Evolutionary conservation across 2,797 vertebrate genomes (phyloP), one percentile per base, ranked within the genome.

Genomic region (Sphaeramia orbicularis): DNA sequence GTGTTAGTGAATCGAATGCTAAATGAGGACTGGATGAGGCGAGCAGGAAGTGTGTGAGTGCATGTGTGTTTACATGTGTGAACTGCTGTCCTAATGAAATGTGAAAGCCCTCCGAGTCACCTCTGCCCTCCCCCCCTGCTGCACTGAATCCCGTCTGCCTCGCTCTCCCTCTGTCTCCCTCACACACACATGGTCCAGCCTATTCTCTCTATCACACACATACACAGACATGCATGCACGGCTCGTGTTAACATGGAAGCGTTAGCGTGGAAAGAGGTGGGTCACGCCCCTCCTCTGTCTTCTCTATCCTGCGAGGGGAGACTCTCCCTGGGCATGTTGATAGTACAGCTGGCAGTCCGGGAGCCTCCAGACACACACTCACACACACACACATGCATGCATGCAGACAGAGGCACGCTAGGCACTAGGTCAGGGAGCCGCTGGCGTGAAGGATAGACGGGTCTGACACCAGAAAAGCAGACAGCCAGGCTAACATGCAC

Each of bases 401-500:
- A 83, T 58, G 71, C 77, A 88, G 74, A 86, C 85, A 86, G 68
- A 78, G 72, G 75, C 88, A 87, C 66, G 78, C 81, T 52, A 85
- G 74, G 76, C 86, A 85, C 81, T 86, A 79, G 87, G 86, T 90
- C 90, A 87, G 74, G 76, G 68, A 88, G 87, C 86, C 70, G 58
- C 73, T 80, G 83, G 86, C 78, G 10, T 86, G 84, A 80, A 84
- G 80, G 81, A 89, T 70, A 87, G 87, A 85, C 71, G 67, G 58
- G 53, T 90, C 85, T 90, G 78, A 89, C 87, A 90, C 77, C 83
- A 89, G 85, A 80, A 81, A 56, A 72, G 71, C 53, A 85, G 82
- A 80, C 78, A 84, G 65, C 45, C 57, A 68, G 13, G 24, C 65
- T 85, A 65, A 78, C 73, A 82, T 80, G 78, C 81, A 84, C 64